These are phyloP conservation scores for Drosophila sechellia DNA, from an alignment of 1,140 invertebrate species.

Conservation along the genomic window DNA sequence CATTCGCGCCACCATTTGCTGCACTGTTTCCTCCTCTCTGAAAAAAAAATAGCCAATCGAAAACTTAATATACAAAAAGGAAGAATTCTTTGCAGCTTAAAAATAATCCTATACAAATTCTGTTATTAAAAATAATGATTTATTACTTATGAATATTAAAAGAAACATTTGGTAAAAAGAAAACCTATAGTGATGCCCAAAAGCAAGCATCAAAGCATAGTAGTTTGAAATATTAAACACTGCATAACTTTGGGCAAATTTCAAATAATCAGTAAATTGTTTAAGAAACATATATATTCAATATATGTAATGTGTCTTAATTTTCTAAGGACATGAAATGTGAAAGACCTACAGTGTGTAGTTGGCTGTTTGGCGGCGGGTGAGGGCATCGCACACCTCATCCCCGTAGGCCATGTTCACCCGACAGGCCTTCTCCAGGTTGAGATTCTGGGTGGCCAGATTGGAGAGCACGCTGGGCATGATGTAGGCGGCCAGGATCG, in stretches of 20 bases:
- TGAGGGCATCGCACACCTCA: constrained; percentile 90
- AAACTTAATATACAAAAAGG: neutral
- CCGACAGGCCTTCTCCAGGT: constrained; percentile 93
- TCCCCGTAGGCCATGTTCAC: constrained; percentile 90
- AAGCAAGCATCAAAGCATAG: neutral
- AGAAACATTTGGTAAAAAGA: too few relatives aligned
- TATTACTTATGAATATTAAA: too few relatives aligned
- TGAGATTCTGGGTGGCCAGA: constrained; percentile 92
- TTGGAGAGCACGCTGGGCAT: constrained; percentile 91
- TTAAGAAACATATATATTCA: neutral
- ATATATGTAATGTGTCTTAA: too few relatives aligned
- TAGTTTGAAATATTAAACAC: neutral
- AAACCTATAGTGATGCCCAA: neutral
- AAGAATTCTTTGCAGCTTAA: too few relatives aligned
- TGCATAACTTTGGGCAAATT: neutral
- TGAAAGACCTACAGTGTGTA: constrained; percentile 85
- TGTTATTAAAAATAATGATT: too few relatives aligned
- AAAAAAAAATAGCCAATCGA: neutral
- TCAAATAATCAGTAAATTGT: neutral
- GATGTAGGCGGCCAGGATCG: constrained; percentile 91
- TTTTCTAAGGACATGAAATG: too few relatives aligned
- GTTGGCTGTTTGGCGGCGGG: constrained; percentile 88
- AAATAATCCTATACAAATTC: too few relatives aligned
- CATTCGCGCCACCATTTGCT: constrained; percentile 91
- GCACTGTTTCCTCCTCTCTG: constrained; percentile 89